These are phyloP conservation scores for Machimus atricapillus DNA, from an alignment of 2,888 invertebrate species.

Conservation along the genomic window DNA sequence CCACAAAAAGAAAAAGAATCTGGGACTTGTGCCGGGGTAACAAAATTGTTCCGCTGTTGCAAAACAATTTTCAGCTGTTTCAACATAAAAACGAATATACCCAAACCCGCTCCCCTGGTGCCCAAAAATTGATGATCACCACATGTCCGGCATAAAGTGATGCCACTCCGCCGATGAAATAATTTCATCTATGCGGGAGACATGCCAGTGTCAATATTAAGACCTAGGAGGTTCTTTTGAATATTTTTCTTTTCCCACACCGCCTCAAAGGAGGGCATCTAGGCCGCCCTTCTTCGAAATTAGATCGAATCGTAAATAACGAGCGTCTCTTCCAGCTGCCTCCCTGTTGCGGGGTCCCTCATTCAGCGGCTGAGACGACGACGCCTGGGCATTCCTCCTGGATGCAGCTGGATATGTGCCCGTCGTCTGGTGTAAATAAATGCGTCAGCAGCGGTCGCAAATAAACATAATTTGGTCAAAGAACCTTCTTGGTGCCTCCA, in stretches of 20 bases:
- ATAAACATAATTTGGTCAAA: not conserved
- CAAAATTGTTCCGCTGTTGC: not conserved
- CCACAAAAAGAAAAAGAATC: not conserved
- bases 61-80: not conserved
- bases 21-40: not conserved
- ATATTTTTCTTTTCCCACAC: not conserved
- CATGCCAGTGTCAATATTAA: not conserved
- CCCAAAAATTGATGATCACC: not conserved
- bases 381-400: not conserved
- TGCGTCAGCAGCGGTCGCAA: not conserved
- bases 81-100: not conserved
- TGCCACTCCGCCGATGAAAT: not conserved
- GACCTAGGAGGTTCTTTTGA: not conserved
- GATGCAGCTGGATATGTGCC: not conserved
- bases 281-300: not conserved
- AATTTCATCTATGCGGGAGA: not conserved
- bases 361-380: not conserved
- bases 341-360: not conserved
- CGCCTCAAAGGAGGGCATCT: not conserved
- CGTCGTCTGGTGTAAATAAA: not conserved
- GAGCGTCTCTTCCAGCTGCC: not conserved
- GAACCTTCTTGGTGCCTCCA: not conserved
- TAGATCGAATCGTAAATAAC: not conserved
- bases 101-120: not conserved
- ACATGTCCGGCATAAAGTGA: not conserved